A percentile compares a stretch with the other conserved stretches of the same genome.
phyloP scores from a whole-genome alignment of 64 coral and sea anemone species.

The Montipora cactus region DNA sequence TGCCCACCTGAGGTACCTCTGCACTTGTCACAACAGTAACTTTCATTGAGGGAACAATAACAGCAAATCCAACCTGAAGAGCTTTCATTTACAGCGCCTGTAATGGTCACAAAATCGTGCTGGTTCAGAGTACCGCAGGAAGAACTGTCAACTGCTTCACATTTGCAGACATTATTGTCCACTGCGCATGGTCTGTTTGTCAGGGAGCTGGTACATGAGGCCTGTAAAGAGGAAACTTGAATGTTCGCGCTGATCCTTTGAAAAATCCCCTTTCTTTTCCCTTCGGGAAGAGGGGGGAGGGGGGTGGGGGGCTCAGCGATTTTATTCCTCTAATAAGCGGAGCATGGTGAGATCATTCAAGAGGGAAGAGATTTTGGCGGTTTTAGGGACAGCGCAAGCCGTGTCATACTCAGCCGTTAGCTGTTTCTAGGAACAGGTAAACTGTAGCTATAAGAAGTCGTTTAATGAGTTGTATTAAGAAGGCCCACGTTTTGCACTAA shows the following conservation, averaged over 20 bases:
- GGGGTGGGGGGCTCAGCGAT: no score
- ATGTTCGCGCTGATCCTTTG: not conserved
- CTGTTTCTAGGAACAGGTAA: no score
- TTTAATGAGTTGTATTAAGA: no score
- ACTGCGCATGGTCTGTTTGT: not conserved
- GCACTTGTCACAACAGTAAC: constrained; percentile 42
- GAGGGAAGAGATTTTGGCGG: no score
- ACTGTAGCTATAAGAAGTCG: no score
- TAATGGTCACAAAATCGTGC: constrained; percentile 21
- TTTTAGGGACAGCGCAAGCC: no score
- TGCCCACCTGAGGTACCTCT: not conserved
- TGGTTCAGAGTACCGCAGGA: constrained; percentile 24
- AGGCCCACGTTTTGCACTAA: no score
- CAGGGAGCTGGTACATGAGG: not conserved
- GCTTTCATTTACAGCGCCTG: not conserved
- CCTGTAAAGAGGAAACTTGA: not conserved
- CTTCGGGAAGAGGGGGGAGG: no score
- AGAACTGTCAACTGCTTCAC: not conserved
- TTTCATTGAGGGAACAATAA: not conserved
- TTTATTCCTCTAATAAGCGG: no score
- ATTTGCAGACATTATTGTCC: not conserved
- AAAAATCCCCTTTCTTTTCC: no score
- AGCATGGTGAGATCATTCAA: no score
- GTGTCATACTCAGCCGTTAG: no score
- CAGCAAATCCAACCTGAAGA: constrained; percentile 9